A percentile compares a stretch with the other conserved stretches of the same genome.
These are phyloP conservation scores for Colius striatus DNA, from an alignment of 2,113 vertebrate genomes.

Conservation along the genomic window DNA sequence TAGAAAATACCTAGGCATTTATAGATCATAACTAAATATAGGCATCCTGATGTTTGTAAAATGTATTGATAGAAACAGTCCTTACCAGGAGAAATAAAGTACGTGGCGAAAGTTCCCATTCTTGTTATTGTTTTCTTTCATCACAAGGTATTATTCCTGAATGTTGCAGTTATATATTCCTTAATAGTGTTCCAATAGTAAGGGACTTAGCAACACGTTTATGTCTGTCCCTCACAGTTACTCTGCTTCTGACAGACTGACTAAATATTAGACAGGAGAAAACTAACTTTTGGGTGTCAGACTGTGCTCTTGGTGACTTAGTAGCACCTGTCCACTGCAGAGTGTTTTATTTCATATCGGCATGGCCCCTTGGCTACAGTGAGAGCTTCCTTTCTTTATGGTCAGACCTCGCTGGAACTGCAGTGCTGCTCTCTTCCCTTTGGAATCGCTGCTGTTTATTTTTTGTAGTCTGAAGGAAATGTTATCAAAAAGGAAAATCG, in stretches of 20 bases:
- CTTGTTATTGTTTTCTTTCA: background rate
- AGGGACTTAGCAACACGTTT: background rate
- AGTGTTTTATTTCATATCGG: background rate
- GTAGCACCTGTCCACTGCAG: background rate
- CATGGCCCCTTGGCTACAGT: background rate
- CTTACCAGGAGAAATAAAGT: background rate
- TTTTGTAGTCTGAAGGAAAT: background rate
- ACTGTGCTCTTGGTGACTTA: background rate
- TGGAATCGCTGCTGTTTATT: background rate
- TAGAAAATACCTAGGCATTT: background rate
- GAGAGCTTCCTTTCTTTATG: background rate
- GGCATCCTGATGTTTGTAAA: background rate
- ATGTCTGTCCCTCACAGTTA: background rate
- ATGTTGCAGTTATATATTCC: background rate
- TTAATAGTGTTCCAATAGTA: background rate
- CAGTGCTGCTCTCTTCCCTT: background rate
- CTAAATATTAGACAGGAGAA: background rate
- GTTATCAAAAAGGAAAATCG: conserved; percentile 29
- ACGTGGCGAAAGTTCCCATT: background rate
- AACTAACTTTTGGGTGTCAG: background rate
- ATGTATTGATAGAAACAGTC: background rate
- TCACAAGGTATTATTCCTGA: background rate
- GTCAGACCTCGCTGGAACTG: background rate
- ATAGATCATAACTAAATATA: background rate
- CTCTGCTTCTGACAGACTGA: background rate